Evolutionary conservation across 2,888 invertebrate genomes (phyloP).

Genomic region (Acleris literana): DNA sequence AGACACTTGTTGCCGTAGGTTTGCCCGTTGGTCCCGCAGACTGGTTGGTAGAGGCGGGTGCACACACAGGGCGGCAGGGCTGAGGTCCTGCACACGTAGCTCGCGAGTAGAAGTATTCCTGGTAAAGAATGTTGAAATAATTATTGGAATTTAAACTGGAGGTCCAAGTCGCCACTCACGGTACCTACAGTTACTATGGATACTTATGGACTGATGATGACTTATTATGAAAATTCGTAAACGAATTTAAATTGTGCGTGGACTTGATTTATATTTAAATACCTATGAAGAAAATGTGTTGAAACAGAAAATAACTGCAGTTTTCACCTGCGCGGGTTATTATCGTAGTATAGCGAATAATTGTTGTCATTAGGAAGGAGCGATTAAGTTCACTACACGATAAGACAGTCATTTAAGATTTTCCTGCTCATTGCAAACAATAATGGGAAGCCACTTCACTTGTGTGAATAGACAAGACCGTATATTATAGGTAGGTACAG

Average conservation of each 20-base stretch:
- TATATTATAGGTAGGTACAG: no score
- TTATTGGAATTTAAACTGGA: background rate
- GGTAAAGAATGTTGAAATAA: constrained; percentile 26
- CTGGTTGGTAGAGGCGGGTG: constrained; percentile 62
- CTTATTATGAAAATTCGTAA: no score
- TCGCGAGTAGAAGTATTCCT: constrained; percentile 51
- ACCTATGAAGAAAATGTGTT: no score
- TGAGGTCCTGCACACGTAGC: constrained; percentile 43
- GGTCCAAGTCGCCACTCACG: no score
- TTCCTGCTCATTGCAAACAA: constrained; percentile 20
- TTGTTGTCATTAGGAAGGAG: constrained; percentile 1
- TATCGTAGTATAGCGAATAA: background rate
- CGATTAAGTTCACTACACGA: constrained; percentile 30
- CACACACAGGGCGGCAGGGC: constrained; percentile 58
- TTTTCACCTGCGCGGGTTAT: background rate
- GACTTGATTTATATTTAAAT: no score
- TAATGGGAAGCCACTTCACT: constrained; percentile 3
- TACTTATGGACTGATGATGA: no score
- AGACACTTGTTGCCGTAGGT: constrained; percentile 87
- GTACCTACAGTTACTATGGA: no score
- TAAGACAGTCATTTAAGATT: constrained; percentile 23
- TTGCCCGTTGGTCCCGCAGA: constrained; percentile 89
- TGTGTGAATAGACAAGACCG: no score
- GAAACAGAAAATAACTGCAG: no score
- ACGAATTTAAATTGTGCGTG: no score